These are phyloP conservation scores for Oxyura jamaicensis DNA, from an alignment of 2,113 vertebrate genomes.

Conservation along the genomic window DNA sequence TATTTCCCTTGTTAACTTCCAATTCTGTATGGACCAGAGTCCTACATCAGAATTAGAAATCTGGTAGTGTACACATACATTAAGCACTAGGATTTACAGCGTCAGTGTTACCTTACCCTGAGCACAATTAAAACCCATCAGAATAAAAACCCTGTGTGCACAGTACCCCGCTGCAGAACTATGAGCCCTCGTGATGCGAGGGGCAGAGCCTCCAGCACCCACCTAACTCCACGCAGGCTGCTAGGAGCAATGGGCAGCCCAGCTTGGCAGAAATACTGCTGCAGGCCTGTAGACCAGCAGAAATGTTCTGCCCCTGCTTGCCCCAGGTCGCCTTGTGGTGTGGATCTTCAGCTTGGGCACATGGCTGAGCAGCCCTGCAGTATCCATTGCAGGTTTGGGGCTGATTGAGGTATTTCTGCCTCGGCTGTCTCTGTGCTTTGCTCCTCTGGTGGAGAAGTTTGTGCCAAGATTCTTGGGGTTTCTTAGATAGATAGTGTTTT, in stretches of 20 bases:
- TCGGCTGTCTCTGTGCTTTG: not conserved
- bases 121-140: not conserved
- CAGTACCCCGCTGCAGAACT: not conserved
- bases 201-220: not conserved
- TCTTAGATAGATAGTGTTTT: not conserved
- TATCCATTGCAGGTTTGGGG: not conserved
- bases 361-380: not conserved
- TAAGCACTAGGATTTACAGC: not conserved
- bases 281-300: not conserved
- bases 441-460: not conserved
- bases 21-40: not conserved
- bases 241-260: too few species aligned
- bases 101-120: not conserved
- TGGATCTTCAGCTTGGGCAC: not conserved
- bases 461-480: not conserved
- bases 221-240: not conserved
- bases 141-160: not conserved
- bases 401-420: not conserved
- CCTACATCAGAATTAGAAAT: not conserved
- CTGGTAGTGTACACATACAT: not conserved
- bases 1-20: not conserved
- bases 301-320: too few species aligned
- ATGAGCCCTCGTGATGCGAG: fast-evolving
- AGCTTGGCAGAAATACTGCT: not conserved
- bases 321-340: not conserved